phyloP scores from a whole-genome alignment of 2,113 vertebrate genomes.

The Columba livia region DNA sequence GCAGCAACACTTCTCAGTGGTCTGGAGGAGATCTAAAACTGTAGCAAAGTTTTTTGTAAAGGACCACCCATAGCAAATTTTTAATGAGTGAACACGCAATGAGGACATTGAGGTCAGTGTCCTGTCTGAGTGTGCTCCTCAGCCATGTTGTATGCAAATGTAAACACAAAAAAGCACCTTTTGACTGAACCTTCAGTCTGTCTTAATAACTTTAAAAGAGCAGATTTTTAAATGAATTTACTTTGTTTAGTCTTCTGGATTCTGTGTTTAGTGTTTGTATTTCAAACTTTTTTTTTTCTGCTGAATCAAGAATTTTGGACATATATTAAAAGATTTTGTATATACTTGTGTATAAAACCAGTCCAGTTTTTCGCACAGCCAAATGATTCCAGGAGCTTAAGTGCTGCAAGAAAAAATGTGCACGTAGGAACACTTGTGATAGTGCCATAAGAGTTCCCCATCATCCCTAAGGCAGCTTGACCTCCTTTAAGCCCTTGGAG shows the following conservation, averaged over 20 bases:
- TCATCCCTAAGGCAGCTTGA: background rate
- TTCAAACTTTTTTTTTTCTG: background rate
- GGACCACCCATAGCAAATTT: background rate
- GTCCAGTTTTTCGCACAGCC: background rate
- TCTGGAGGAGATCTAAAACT: background rate
- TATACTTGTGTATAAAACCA: background rate
- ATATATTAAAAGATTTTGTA: background rate
- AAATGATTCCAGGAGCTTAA: background rate
- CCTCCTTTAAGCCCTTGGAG: background rate
- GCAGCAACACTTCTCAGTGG: background rate
- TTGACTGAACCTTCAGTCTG: background rate
- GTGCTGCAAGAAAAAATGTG: background rate
- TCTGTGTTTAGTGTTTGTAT: background rate
- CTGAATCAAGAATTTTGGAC: background rate
- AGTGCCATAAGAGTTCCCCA: background rate
- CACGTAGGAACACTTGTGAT: background rate
- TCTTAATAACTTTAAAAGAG: background rate
- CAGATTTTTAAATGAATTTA: background rate
- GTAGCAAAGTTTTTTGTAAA: background rate
- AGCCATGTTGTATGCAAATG: background rate
- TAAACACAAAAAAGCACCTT: background rate
- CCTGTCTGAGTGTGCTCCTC: background rate
- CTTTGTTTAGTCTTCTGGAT: background rate
- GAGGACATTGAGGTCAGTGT: background rate
- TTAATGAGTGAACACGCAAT: background rate